A percentile compares a stretch with the other conserved stretches of the same genome.
These are phyloP conservation scores for Drosophila paranaensis DNA, from an alignment of 2,888 invertebrate species.

Conservation along the genomic window DNA sequence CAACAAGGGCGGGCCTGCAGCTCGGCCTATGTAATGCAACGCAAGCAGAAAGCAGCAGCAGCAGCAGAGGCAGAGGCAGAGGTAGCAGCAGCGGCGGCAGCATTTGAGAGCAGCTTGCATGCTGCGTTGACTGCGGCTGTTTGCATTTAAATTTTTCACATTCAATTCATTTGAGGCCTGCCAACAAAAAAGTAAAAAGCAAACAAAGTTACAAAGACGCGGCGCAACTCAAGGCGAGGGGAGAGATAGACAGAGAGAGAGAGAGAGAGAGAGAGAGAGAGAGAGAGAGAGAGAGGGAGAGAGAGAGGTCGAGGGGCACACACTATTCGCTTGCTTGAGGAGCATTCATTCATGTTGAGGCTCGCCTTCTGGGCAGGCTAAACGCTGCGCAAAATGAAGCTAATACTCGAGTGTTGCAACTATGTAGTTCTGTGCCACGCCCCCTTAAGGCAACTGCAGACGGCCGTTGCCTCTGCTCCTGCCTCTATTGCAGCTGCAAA, in stretches of 20 bases:
- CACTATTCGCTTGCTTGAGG: slow-evolving; percentile 1
- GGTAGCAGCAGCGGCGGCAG: slow-evolving; percentile 7
- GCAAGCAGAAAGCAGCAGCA: slow-evolving; percentile 13
- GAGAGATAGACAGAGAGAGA: background rate
- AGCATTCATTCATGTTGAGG: slow-evolving; percentile 7
- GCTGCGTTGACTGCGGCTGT: slow-evolving; percentile 63
- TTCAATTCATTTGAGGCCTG: slow-evolving; percentile 81
- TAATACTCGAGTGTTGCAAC: slow-evolving; percentile 78
- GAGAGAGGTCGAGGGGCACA: background rate
- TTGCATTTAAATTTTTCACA: slow-evolving; percentile 81
- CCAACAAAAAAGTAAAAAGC: slow-evolving; percentile 59
- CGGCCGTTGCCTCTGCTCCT: no score
- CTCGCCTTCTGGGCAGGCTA: slow-evolving; percentile 41
- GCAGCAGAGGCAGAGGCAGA: slow-evolving; percentile 20
- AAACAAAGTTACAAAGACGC: slow-evolving; percentile 65
- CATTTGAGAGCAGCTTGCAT: slow-evolving; percentile 49
- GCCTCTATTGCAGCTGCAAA: slow-evolving; percentile 41
- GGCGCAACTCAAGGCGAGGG: background rate
- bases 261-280: background rate
- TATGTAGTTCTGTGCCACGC: slow-evolving; percentile 39
- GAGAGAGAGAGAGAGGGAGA: background rate
- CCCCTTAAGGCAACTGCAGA: slow-evolving; percentile 4
- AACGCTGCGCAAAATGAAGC: slow-evolving; percentile 76
- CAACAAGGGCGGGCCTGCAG: background rate
- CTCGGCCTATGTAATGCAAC: slow-evolving; percentile 2